Base-by-base conservation (phyloP, 2,113 vertebrate species). In the Chaetodon auriga region DNA sequence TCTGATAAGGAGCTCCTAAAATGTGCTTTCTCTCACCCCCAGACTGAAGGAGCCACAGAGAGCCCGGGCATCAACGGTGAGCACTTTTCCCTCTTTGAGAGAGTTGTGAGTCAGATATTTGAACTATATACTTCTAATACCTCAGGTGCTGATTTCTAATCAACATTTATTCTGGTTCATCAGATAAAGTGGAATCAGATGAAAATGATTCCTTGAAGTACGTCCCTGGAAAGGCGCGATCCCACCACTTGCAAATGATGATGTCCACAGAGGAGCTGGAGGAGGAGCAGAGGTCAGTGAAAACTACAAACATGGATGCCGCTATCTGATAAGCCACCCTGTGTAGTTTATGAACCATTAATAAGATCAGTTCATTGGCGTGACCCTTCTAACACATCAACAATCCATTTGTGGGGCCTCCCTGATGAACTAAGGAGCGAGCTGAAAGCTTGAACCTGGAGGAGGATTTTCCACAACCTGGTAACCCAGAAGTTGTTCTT, bases 251-350 rank as follows among this genome's bases (percentile, higher is more conserved):
- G 89, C 95, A 97, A 91, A 95, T 93, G 86, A 97, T 97, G 96
- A 96, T 99, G 97, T 97, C 96, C 89, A 95, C 94, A 92, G 97
- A 98, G 78, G 97, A 99, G 70, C 91, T 98, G 25, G 96, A 98
- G 89, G 97, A 98, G 90, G 98, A 99, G 62, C 97, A 97, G 90
- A 97, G 97, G 98, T 99, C 45, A 88, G 90, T 90, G 13, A 66
- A 75, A 61, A 75, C 51, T 57, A 65, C 66, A 78, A 65, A 71
- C 23, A 63, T 11, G 49, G 41, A 0, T 0, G 3, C 11, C 30
- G 0, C 23, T 23, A 38, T 70, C 30, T 36, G 12, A 68, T 23
- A 35, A 62, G 9, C 14, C 36, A 36, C 16, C 23, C 3, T 35
- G 21, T 19, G 46, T 36, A 38, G 5, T 55, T 21, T 35, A 21